Conservation (phyloP, 2,113 vertebrate genomes). For the Meriones unguiculatus region DNA sequence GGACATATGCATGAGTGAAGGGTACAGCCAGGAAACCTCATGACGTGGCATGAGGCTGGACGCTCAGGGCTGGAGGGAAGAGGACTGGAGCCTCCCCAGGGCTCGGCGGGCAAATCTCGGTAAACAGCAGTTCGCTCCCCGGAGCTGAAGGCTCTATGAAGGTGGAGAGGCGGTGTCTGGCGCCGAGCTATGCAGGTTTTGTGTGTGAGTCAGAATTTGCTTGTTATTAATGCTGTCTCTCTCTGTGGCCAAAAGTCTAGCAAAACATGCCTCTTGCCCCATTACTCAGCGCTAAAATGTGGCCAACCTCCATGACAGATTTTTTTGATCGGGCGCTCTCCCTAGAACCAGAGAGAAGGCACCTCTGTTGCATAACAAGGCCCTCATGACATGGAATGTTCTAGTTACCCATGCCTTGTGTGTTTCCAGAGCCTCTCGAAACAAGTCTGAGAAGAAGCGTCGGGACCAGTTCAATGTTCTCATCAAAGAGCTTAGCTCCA, state of each 20-base stretch:
- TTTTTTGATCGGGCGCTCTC: neutral
- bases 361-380: neutral
- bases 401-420: constrained; percentile 12
- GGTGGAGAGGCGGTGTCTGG: neutral
- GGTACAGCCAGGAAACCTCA: too few relatives aligned
- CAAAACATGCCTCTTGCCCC: constrained; percentile 45
- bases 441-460: constrained; percentile 93
- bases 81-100: neutral
- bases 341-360: neutral
- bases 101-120: neutral
- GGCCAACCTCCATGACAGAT: neutral
- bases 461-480: constrained; percentile 92
- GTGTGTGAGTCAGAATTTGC: constrained; percentile 46
- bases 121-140: neutral
- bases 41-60: neutral
- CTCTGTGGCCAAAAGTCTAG: constrained; percentile 62
- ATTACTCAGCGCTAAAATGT: constrained; percentile 35
- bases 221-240: constrained; percentile 38
- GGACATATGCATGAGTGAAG: neutral
- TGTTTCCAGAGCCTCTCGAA: constrained; percentile 89
- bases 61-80: neutral
- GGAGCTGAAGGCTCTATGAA: neutral
- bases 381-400: neutral
- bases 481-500: constrained; percentile 92
- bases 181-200: neutral